phyloP scores from a whole-genome alignment of 2,888 invertebrate species.

The Amphipyra berbera region DNA sequence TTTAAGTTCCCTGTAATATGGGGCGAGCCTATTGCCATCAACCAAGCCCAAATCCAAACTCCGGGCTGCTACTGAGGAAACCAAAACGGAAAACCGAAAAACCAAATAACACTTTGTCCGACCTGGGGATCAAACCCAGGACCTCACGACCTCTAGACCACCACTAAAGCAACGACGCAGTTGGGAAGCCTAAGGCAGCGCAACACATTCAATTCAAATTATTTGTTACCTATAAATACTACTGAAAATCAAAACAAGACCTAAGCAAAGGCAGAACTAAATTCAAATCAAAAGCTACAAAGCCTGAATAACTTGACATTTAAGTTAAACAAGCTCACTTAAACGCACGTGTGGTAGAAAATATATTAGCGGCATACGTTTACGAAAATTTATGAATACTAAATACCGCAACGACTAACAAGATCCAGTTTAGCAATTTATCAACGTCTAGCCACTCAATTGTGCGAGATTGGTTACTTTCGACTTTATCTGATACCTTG shows the following conservation, averaged over 20 bases:
- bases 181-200: too few relatives aligned
- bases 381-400: conserved; percentile 64
- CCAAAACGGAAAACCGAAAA: too few relatives aligned
- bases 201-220: too few relatives aligned
- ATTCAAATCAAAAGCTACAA: conserved; percentile 30
- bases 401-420: conserved; percentile 58
- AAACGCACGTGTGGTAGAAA: conserved; percentile 55
- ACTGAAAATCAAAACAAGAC: conserved; percentile 33
- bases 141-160: too few relatives aligned
- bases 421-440: conserved; percentile 63
- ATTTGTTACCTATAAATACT: too few relatives aligned
- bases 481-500: conserved; percentile 64
- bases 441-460: conserved; percentile 62
- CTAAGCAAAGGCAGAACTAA: conserved; percentile 33
- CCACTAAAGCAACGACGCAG: too few relatives aligned
- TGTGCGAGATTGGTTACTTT: conserved; percentile 61
- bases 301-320: conserved; percentile 48
- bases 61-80: too few relatives aligned
- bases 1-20: too few relatives aligned
- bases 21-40: too few relatives aligned
- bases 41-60: too few relatives aligned
- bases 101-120: too few relatives aligned
- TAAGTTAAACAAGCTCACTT: conserved; percentile 43
- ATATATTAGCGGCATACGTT: conserved; percentile 58
- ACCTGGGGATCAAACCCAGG: too few relatives aligned